These are phyloP conservation scores for Hormaphis cornu DNA, from an alignment of 1,140 invertebrate species.

Conservation along the genomic window DNA sequence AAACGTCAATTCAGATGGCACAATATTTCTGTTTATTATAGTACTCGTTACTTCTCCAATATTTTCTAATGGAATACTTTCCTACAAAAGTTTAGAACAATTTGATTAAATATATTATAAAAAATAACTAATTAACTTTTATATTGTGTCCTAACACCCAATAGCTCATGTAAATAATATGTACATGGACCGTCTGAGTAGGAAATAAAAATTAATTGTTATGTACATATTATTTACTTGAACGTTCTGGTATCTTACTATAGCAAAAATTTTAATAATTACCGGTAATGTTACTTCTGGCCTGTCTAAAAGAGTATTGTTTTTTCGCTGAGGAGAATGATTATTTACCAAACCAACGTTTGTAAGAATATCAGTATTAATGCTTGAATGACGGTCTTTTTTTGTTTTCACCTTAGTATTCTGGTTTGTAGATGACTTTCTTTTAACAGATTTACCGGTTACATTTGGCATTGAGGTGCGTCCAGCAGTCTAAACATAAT, in stretches of 20 bases:
- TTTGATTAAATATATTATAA: not conserved
- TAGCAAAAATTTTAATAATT: not conserved
- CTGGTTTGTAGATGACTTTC: not conserved
- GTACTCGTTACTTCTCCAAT: conserved; percentile 62
- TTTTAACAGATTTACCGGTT: not conserved
- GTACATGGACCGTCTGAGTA: no score
- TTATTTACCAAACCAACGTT: not conserved
- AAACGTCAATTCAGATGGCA: conserved; percentile 76
- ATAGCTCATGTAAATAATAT: no score
- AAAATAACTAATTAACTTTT: no score
- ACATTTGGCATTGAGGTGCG: not conserved
- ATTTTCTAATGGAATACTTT: conserved; percentile 64
- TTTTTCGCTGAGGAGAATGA: not conserved
- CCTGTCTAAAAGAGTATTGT: conserved; percentile 1
- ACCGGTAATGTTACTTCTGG: not conserved
- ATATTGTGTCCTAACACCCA: no score
- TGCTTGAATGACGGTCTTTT: not conserved
- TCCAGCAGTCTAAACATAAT: not conserved
- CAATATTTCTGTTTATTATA: conserved; percentile 75
- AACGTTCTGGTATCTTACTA: no score
- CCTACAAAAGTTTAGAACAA: conserved; percentile 44
- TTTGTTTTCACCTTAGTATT: not conserved
- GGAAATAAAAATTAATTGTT: no score
- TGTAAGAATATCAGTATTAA: not conserved
- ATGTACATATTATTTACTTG: no score